Base-by-base conservation (phyloP, 2,113 vertebrate species). In the Donacobius atricapilla region DNA sequence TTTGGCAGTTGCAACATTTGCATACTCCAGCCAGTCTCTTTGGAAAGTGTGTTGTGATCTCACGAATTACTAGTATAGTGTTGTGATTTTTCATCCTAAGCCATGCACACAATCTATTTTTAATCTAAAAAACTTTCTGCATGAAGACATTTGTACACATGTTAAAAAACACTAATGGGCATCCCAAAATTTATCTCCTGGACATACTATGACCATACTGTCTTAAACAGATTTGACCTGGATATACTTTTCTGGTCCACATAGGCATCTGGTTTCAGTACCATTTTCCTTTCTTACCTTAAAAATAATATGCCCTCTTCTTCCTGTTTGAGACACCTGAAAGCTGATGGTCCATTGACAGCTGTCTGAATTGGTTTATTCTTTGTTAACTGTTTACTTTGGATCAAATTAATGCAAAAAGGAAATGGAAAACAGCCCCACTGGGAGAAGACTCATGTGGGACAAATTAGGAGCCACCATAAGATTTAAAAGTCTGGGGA, bases 391-490 rank as follows among this genome's bases (percentile, higher is more conserved):
- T 93, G 89, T 96, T 98, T 96, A 89, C 95, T 97, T 96, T 95
- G 60, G 56, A 97, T 97, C 94, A 85, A 95, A 93, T 51, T 95
- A 97, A 97, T 95, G 79, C 81, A 70, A 56, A 61, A 93, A 95
- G 87, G 94, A 96, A 97, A 97, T 61, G 15, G 95, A 87, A 94
- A 94, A 97, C 89, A 90, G 68, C 69, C 95, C 94, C 82, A 37
- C 31, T 65, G 80, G 87, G 96, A 97, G 33, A 87, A 93, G 56
- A 79, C 58, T 94, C 98, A 98, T 98, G 97, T 98, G 98, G 98
- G 97, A 98, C 97, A 97, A 98, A 99, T 98, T 98, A 98, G 95
- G 96, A 95, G 91, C 97, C 89, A 94, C 96, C 93, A 77, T 93
- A 98, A 96, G 93, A 95, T 94, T 97, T 93, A 94, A 88, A 97